These are phyloP conservation scores for Gambusia holbrooki DNA, from an alignment of 2,113 vertebrate species.

Conservation along the genomic window DNA sequence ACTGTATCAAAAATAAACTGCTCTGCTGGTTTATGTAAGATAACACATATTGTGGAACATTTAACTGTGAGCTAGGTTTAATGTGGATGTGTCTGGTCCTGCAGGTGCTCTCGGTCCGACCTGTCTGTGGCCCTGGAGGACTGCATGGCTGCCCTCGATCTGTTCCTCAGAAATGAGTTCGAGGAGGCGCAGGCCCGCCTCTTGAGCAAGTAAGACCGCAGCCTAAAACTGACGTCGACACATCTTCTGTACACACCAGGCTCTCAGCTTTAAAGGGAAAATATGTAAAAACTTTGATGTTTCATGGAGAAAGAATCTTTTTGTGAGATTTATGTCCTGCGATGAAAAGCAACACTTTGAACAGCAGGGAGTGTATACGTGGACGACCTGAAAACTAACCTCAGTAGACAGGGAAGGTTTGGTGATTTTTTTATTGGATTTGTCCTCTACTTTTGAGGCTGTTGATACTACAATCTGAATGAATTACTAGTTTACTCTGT, in stretches of 20 bases:
- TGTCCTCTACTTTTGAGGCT: not conserved
- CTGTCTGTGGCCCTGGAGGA: constrained; percentile 89
- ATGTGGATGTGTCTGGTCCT: constrained; percentile 6
- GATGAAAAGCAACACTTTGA: not conserved
- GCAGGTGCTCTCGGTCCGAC: constrained; percentile 82
- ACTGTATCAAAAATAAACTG: not conserved
- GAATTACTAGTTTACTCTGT: too few species aligned
- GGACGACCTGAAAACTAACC: not conserved
- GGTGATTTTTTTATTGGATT: not conserved
- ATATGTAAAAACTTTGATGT: not conserved
- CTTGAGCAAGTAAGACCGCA: constrained; percentile 84
- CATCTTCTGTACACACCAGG: constrained; percentile 6
- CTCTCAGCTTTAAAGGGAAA: constrained; percentile 4
- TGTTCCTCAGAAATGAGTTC: constrained; percentile 95
- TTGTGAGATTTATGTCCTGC: not conserved
- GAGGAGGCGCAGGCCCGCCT: constrained; percentile 89
- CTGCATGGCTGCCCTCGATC: constrained; percentile 92
- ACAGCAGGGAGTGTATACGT: not conserved
- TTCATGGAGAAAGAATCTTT: not conserved
- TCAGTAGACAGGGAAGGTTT: not conserved
- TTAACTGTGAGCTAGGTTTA: not conserved
- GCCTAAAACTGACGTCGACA: not conserved
- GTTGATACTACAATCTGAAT: not conserved
- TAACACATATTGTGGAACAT: not conserved
- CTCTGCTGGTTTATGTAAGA: not conserved